phyloP scores from a whole-genome alignment of 2,797 vertebrate genomes.

The Sylvilagus floridanus region DNA sequence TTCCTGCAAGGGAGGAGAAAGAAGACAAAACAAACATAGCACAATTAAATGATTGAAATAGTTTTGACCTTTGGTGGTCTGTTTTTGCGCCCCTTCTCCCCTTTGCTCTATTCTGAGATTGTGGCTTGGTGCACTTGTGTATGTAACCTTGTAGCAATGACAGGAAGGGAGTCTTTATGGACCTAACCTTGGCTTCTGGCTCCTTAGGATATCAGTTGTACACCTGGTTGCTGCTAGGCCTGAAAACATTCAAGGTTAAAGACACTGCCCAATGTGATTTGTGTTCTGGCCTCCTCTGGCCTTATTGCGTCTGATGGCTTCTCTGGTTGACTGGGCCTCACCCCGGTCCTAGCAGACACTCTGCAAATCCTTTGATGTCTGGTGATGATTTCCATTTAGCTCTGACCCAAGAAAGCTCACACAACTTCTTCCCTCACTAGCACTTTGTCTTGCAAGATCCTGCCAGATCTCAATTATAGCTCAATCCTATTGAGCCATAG shows the following conservation, averaged over 20 bases:
- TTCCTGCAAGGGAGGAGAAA: slow-evolving; percentile 24
- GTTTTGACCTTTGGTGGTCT: neutral
- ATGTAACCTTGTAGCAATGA: neutral
- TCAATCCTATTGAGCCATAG: neutral
- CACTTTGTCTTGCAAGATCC: neutral
- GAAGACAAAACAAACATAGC: neutral
- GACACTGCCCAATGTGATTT: neutral
- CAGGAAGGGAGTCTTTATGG: neutral
- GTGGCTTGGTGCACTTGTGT: neutral
- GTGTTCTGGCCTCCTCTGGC: neutral
- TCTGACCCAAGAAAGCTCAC: neutral
- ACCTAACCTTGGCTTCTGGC: neutral
- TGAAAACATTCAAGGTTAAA: neutral
- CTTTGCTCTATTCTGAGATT: neutral
- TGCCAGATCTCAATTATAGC: neutral
- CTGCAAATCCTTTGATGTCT: neutral
- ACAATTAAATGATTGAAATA: neutral
- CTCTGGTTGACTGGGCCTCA: neutral
- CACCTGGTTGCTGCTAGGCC: neutral
- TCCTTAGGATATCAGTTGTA: neutral
- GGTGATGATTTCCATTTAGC: neutral
- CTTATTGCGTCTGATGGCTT: neutral
- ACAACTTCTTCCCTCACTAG: neutral
- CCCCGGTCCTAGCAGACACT: no score
- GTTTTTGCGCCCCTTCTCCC: neutral